Base-by-base conservation (phyloP, 2,113 vertebrate species). In the Mesembrinibis cayennensis region DNA sequence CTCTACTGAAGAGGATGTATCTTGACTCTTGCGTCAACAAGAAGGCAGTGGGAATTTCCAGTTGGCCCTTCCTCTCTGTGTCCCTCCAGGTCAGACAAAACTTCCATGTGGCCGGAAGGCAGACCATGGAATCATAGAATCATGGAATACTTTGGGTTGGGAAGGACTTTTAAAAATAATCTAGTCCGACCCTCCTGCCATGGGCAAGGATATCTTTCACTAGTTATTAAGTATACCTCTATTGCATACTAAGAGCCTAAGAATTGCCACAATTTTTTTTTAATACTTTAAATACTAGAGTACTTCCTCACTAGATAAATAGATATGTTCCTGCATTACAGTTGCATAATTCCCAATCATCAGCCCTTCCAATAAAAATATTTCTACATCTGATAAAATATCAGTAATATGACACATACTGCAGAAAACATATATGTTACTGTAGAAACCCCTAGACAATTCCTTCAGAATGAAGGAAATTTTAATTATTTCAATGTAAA, bases 131-230 rank as follows among this genome's bases (percentile, higher is more conserved):
- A 71, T 22, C 30, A 72, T 3, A 52, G 62, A 55, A 62, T 27
- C 17, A 36, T 40, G 26, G 44, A 78, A 82, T 15, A 7, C 4
- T 61, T 82, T 47, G 25, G 8, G 10, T 56, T 74, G 27, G 58
- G 89, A 69, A 3, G 9, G 13, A 56, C 27, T 69, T 61, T 56
- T 18, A 69, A 69, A 76, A 7, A n/a, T 6, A 77, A 73, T 19
- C 5, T 56, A 44, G 13, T 49, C 16, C 2, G 0, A 67, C 1
- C 4, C 16, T 7, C 3, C 17, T 47, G 18, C 9, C 17, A 20
- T 23, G 10, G 44, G 16, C 11, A 69, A 40, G 23, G 13, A 38
- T 6, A 26, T 32, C 11, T 81, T 89, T 47, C 23, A 27, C 13
- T 69, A 1, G 0, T 59, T 59, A 44, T 11, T 65, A 11, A 26